phyloP scores from a whole-genome alignment of 1,140 invertebrate species.

The Ceratoteleas bidentatus region DNA sequence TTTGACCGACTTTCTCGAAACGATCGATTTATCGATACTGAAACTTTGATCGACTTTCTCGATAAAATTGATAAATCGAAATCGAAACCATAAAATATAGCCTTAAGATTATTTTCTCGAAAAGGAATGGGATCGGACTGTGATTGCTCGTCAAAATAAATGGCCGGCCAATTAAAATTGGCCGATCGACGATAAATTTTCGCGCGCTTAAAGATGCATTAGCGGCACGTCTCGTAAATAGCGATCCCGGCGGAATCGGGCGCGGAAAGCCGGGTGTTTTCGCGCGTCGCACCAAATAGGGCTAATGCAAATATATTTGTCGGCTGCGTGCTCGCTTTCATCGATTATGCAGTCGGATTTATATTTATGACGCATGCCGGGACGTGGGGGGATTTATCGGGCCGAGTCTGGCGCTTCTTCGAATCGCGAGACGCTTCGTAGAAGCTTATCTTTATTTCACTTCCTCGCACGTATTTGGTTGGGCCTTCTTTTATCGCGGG shows the following conservation, averaged over 20 bases:
- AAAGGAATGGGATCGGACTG: no score
- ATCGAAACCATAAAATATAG: no score
- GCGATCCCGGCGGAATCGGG: constrained; percentile 1
- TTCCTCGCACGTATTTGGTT: constrained; percentile 21
- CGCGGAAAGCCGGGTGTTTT: constrained; percentile 43
- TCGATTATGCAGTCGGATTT: constrained; percentile 79
- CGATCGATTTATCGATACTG: no score
- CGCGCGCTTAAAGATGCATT: constrained; percentile 30
- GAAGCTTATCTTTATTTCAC: constrained; percentile 31
- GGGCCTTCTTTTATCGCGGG: no score
- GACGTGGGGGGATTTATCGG: constrained; percentile 64
- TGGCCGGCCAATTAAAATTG: constrained; percentile 28
- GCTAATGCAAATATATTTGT: constrained; percentile 61
- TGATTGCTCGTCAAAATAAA: constrained; percentile 10
- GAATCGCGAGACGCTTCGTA: constrained; percentile 11
- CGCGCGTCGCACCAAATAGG: constrained; percentile 47
- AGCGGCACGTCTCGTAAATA: constrained; percentile 35
- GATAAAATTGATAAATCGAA: no score
- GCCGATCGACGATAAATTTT: constrained; percentile 33
- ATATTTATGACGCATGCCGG: constrained; percentile 75
- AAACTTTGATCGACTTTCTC: no score
- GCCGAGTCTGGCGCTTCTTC: constrained; percentile 59
- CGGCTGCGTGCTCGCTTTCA: constrained; percentile 70
- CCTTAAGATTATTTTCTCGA: no score
- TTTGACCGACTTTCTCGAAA: no score